A percentile compares a stretch with the other conserved stretches of the same genome.
phyloP scores from a whole-genome alignment of 1,140 invertebrate genomes.

The Pogonomyrmex barbatus region DNA sequence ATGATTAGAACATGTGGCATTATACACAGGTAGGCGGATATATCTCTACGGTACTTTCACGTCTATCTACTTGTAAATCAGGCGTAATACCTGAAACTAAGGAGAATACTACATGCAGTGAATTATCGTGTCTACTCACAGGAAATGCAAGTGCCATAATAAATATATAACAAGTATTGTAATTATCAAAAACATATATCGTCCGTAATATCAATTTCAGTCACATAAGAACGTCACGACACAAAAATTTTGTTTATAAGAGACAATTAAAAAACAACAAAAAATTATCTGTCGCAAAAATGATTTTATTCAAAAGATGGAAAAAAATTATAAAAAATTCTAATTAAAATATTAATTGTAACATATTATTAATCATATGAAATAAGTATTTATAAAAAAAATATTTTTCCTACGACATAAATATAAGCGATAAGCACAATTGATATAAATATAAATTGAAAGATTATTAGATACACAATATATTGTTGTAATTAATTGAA shows the following conservation, averaged over 20 bases:
- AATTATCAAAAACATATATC: background rate
- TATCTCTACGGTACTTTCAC: conserved; percentile 67
- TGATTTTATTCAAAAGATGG: background rate
- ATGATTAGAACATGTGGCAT: conserved; percentile 37
- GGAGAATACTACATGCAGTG: conserved; percentile 73
- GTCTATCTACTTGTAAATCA: conserved; percentile 73
- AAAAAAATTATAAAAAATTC: conserved; percentile 1
- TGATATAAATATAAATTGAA: background rate
- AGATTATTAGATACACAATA: background rate
- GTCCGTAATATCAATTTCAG: background rate
- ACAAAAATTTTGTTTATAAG: background rate
- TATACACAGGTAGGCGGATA: conserved; percentile 56
- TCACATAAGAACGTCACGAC: background rate
- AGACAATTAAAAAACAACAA: background rate
- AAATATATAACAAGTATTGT: background rate
- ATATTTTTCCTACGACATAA: background rate
- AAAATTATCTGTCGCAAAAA: background rate
- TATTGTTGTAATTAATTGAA: background rate
- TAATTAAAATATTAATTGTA: conserved; percentile 4
- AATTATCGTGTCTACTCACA: conserved; percentile 69
- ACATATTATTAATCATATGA: conserved; percentile 1
- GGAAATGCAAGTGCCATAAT: conserved; percentile 65
- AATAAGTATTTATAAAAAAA: background rate
- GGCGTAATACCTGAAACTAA: conserved; percentile 75
- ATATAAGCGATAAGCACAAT: background rate